phyloP scores from a whole-genome alignment of 2,113 vertebrate species.

The Phrynosoma platyrhinos region DNA sequence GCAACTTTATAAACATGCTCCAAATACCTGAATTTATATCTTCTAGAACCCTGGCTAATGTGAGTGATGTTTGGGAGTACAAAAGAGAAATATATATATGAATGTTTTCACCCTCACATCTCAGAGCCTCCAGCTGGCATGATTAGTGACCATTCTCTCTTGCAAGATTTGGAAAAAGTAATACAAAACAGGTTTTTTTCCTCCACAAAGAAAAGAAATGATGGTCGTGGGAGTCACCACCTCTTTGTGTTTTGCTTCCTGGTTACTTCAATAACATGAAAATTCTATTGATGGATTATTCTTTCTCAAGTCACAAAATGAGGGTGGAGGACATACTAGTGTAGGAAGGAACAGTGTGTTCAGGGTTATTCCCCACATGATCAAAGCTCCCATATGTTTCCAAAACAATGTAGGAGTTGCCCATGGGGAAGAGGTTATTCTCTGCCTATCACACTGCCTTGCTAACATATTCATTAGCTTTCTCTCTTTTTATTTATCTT shows the following conservation, averaged over 20 bases:
- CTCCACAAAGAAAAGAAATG: no score
- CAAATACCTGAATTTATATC: not conserved
- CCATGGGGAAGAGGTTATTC: not conserved
- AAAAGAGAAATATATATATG: not conserved
- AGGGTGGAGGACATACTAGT: not conserved
- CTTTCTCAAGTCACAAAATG: not conserved
- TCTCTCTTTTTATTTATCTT: not conserved
- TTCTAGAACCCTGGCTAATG: not conserved
- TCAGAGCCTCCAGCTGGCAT: no score
- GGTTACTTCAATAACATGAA: not conserved
- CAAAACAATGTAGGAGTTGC: not conserved
- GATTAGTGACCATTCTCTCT: no score
- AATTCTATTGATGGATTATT: not conserved
- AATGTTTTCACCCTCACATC: not conserved
- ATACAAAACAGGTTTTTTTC: no score
- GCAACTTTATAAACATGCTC: not conserved
- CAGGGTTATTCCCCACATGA: not conserved
- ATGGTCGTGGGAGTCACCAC: not conserved
- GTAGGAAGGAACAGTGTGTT: not conserved
- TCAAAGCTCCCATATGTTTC: not conserved
- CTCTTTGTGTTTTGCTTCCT: not conserved
- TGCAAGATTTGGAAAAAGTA: no score
- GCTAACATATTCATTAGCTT: not conserved
- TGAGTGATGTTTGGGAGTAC: not conserved
- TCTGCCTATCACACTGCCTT: not conserved